Evolutionary conservation across 2,113 vertebrate genomes (phyloP), one percentile per base, ranked within the genome.

Genomic region (Paramisgurnus dabryanus): DNA sequence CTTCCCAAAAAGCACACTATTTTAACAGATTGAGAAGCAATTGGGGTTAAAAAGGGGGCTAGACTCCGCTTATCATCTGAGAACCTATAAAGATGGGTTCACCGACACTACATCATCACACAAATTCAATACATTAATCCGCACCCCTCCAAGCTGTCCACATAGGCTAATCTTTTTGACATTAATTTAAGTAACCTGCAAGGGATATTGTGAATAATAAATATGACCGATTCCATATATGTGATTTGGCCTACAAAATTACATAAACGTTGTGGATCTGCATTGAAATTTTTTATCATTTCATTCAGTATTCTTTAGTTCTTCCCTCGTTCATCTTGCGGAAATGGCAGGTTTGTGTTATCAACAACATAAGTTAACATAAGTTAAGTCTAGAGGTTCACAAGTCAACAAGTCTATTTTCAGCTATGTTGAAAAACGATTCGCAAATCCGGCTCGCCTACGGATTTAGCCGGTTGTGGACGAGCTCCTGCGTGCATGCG

Each of bases 391-490:
- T 34, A 34, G 27, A 34, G 27, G 27, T 34, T 34, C 27, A 34
- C 27, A 34, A 34, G 27, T 34, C 27, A 2, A 34, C 27, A 34
- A 34, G 27, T 34, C 67, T 70, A 58, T 45, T 74, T 71, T 50
- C 18, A 74, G 64, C 22, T 50, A 66, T 45, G 18, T 4, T 5
- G 34, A 53, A 58, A 66, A 75, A 82, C 39, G 11, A 80, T 65
- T 57, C 70, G 65, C 65, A 82, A 80, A 69, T 66, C 65, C 45
- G 12, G 34, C 17, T 61, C 57, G 34, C 47, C 76, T 81, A 64
- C 18, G 39, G 65, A 82, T 60, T 81, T 69, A 76, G 80, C 64
- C 8, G 8, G 63, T 57, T 9, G 22, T 58, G 53, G 78, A 39
- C 55, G 17, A 57, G 7, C 27, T 34, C 8, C 12, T 34, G 49